These are phyloP conservation scores for Cyphomyrmex costatus DNA, from an alignment of 1,140 invertebrate genomes.

Conservation along the genomic window DNA sequence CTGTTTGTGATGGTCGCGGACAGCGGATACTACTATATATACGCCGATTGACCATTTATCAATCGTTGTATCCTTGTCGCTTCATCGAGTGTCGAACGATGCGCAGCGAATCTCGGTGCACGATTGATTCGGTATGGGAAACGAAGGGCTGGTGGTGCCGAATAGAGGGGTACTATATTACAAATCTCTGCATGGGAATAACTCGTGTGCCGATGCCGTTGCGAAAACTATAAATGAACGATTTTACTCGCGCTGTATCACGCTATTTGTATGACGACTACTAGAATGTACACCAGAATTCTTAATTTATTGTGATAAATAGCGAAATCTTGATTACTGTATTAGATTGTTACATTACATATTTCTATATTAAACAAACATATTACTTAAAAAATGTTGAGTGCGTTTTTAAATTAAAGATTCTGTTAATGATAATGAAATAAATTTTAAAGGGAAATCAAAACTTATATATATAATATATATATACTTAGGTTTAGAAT, in stretches of 20 bases:
- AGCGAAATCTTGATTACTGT: not conserved
- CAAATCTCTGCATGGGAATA: slow-evolving; percentile 7
- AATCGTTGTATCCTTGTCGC: slow-evolving; percentile 64
- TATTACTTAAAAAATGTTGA: not conserved
- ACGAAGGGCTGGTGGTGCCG: slow-evolving; percentile 27
- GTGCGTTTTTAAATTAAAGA: not conserved
- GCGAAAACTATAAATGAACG: not conserved
- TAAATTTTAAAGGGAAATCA: too few relatives aligned
- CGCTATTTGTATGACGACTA: not conserved
- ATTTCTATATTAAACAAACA: not conserved
- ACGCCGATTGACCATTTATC: slow-evolving; percentile 72
- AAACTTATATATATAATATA: too few relatives aligned
- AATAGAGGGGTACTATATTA: slow-evolving; percentile 35
- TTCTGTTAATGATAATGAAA: too few relatives aligned
- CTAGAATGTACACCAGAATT: not conserved
- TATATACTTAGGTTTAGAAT: too few relatives aligned
- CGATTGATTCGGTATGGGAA: slow-evolving; percentile 37
- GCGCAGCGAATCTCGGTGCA: not conserved
- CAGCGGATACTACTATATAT: slow-evolving; percentile 2
- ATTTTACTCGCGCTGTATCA: not conserved
- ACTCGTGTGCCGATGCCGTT: slow-evolving; percentile 11
- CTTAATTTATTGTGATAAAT: not conserved
- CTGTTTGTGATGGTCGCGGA: slow-evolving; percentile 69
- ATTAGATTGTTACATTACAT: not conserved
- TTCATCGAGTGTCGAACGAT: slow-evolving; percentile 35